Conservation (phyloP, 2,888 invertebrate genomes). For the Phragmatobia fuliginosa region DNA sequence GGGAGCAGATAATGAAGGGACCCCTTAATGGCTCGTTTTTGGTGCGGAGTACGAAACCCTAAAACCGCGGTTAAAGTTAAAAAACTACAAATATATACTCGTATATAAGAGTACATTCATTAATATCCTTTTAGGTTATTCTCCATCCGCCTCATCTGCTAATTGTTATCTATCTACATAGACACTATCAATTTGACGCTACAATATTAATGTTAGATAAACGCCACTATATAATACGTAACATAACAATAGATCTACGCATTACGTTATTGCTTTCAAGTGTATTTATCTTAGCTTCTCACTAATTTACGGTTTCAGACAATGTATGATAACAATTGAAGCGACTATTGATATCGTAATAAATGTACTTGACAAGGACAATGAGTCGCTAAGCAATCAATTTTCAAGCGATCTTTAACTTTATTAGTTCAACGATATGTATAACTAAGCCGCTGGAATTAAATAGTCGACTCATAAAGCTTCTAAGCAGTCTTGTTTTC, state of each 20-base stretch:
- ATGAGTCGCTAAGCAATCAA: conserved; percentile 37
- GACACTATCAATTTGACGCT: not conserved
- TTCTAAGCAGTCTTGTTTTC: too few species aligned
- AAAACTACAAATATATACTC: not conserved
- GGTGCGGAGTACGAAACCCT: too few species aligned
- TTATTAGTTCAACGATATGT: conserved; percentile 15
- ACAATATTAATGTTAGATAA: not conserved
- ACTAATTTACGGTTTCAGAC: conserved; percentile 20
- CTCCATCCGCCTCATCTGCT: not conserved
- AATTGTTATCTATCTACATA: not conserved
- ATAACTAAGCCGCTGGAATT: too few species aligned
- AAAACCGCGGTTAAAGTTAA: not conserved
- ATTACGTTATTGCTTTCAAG: conserved; percentile 7
- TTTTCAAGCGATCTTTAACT: conserved; percentile 33
- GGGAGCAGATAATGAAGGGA: too few species aligned
- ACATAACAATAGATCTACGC: not conserved
- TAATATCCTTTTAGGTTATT: not conserved
- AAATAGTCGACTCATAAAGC: too few species aligned
- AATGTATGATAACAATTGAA: conserved; percentile 40
- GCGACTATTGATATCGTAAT: conserved; percentile 47
- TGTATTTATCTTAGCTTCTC: conserved; percentile 26
- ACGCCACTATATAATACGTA: not conserved
- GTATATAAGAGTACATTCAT: not conserved
- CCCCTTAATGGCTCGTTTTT: too few species aligned
- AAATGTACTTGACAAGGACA: conserved; percentile 46